Base-by-base conservation (phyloP, 2,113 vertebrate genomes). In the Poeciliopsis turrubarensis region DNA sequence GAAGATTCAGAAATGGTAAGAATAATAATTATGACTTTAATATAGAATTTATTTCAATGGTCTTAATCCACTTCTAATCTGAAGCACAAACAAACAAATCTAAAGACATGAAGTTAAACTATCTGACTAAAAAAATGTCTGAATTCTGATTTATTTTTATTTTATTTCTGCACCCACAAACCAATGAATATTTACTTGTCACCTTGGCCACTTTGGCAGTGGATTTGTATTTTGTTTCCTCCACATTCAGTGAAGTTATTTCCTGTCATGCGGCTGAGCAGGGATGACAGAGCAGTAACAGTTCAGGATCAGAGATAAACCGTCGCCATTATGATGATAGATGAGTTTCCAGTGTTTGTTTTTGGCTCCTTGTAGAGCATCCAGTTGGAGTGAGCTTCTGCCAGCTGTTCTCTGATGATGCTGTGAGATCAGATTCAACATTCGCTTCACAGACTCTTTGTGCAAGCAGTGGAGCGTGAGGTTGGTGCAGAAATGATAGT, bases 331-430 rank as follows among this genome's bases (percentile, higher is more conserved):
- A 70, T 29, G 51, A 70, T 86, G 87, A 91, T 84, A 83, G 86
- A 88, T 90, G 87, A 86, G 76, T 86, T 74, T 83, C 81, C 83
- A 83, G 85, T 69, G 75, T 68, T 79, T 85, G 85, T 89, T 88
- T 87, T 80, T 85, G 85, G 76, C 74, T 79, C 70, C 75, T 77
- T 60, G 68, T 72, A 27, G 77, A 81, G 65, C 29, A 72, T 84
- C 77, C 71, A 34, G 47, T 81, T 84, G 7, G 25, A 77, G 70
- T 30, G 73, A 75, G 79, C 65, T 73, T 68, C 77, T 30, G 73
- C 72, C 75, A 85, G 84, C 80, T 84, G 85, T 54, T 78, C 22
- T 27, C 72, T 74, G 82, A 81, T 77, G 80, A 88, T 71, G 83
- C 68, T 51, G 83, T 82, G 82, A 83, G 69, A 81, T 74, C 70